Evolutionary conservation across 2,888 invertebrate species (phyloP).

Genomic region (Deroplatys truncata): DNA sequence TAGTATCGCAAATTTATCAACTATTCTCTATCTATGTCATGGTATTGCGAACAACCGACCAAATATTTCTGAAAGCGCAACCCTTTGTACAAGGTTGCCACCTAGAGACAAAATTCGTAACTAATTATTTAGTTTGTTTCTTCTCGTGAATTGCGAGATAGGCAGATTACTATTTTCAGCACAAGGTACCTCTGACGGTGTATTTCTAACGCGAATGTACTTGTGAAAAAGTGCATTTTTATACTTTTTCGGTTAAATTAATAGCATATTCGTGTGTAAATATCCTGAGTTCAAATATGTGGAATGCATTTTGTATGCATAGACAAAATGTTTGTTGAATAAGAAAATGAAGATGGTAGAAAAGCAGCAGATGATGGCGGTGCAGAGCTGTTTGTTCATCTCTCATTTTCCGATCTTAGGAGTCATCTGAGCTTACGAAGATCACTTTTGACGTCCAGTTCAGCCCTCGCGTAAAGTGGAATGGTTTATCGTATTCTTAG

Average conservation of each 20-base stretch:
- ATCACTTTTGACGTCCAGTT: conserved; percentile 14
- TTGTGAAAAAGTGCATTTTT: conserved; percentile 17
- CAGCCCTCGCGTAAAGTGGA: background rate
- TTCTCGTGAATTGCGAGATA: conserved; percentile 36
- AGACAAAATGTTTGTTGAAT: conserved; percentile 20
- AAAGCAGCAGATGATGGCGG: conserved; percentile 34
- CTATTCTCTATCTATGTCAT: background rate
- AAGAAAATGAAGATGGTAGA: conserved; percentile 31
- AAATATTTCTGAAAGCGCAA: background rate
- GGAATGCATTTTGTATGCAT: conserved; percentile 22
- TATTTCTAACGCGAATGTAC: conserved; percentile 25
- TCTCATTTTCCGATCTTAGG: conserved; percentile 31
- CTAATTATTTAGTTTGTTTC: conserved; percentile 30
- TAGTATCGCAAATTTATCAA: background rate
- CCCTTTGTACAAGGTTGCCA: background rate
- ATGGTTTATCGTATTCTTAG: background rate
- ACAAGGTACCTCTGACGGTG: conserved; percentile 33
- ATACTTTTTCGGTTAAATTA: conserved; percentile 9
- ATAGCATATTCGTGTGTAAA: conserved; percentile 9
- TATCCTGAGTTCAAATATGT: conserved; percentile 22
- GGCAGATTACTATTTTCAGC: conserved; percentile 39
- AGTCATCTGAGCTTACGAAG: conserved; percentile 30
- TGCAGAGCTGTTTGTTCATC: conserved; percentile 32
- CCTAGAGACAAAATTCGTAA: conserved; percentile 6
- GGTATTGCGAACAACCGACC: background rate